Evolutionary conservation across 2,113 vertebrate genomes (phyloP).

Genomic region (Meriones unguiculatus): DNA sequence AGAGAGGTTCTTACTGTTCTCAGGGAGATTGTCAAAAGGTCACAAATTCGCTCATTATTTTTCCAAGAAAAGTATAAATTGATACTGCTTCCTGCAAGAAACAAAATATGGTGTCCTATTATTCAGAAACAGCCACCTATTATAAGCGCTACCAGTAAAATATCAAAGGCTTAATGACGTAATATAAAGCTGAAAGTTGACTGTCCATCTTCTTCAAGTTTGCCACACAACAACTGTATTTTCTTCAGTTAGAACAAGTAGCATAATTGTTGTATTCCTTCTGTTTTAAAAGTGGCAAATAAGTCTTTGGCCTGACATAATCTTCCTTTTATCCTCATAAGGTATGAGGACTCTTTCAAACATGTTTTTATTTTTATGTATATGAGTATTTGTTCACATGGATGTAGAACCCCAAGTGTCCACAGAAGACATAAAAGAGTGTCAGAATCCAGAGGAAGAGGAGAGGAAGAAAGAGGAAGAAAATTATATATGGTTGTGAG

Average conservation of each 20-base stretch:
- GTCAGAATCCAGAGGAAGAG: not conserved
- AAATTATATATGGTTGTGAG: not conserved
- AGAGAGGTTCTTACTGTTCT: not conserved
- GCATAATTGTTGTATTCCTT: constrained; percentile 62
- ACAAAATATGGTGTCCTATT: constrained; percentile 53
- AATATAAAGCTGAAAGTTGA: constrained; percentile 42
- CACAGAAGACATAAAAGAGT: not conserved
- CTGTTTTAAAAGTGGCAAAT: constrained; percentile 75
- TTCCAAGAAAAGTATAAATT: not conserved
- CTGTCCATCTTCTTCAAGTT: constrained; percentile 69
- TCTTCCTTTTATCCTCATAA: constrained; percentile 18
- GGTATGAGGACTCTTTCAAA: not conserved
- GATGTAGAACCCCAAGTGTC: not conserved
- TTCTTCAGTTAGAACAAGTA: constrained; percentile 69
- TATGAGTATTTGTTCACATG: not conserved
- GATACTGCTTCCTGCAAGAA: not conserved
- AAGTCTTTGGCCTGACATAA: constrained; percentile 69
- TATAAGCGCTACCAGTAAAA: constrained; percentile 67
- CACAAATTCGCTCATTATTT: constrained; percentile 22
- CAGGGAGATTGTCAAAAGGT: not conserved
- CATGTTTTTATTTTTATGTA: not conserved
- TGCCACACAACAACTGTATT: constrained; percentile 73
- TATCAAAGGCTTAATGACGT: constrained; percentile 62
- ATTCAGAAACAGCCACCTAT: constrained; percentile 34
- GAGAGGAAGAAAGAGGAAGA: not conserved